These are phyloP conservation scores for Luffia ferchaultella DNA, from an alignment of 2,888 invertebrate genomes.

Conservation along the genomic window DNA sequence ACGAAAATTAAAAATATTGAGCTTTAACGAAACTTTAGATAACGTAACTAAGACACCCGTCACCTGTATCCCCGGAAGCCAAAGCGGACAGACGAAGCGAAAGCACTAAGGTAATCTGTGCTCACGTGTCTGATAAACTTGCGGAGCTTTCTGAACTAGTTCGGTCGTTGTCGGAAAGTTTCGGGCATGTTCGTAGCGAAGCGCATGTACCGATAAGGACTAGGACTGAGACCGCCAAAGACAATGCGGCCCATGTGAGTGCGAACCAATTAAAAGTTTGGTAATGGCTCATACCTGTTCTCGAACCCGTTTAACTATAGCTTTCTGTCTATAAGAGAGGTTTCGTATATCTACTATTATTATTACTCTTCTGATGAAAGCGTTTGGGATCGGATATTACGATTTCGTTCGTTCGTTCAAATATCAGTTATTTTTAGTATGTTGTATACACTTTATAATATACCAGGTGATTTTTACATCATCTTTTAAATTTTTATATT, in stretches of 20 bases:
- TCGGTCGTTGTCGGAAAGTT: slow-evolving; percentile 55
- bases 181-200: slow-evolving; percentile 40
- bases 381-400: neutral
- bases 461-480: neutral
- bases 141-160: slow-evolving; percentile 59
- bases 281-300: neutral
- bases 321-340: neutral
- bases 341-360: neutral
- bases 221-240: neutral
- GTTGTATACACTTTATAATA: neutral
- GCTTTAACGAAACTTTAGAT: too few species aligned
- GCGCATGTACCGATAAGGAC: slow-evolving; percentile 5
- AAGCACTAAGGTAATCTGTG: slow-evolving; percentile 51
- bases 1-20: too few species aligned
- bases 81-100: too few species aligned
- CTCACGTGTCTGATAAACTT: slow-evolving; percentile 62
- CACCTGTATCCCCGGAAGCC: too few species aligned
- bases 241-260: neutral
- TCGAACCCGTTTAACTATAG: neutral
- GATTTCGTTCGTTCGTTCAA: neutral
- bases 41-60: too few species aligned
- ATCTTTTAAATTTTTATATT: neutral
- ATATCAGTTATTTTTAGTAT: neutral
- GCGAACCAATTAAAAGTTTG: slow-evolving; percentile 6
- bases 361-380: neutral